Evolutionary conservation across 1,140 invertebrate species (phyloP).

Genomic region (Apocrypta bakeri): DNA sequence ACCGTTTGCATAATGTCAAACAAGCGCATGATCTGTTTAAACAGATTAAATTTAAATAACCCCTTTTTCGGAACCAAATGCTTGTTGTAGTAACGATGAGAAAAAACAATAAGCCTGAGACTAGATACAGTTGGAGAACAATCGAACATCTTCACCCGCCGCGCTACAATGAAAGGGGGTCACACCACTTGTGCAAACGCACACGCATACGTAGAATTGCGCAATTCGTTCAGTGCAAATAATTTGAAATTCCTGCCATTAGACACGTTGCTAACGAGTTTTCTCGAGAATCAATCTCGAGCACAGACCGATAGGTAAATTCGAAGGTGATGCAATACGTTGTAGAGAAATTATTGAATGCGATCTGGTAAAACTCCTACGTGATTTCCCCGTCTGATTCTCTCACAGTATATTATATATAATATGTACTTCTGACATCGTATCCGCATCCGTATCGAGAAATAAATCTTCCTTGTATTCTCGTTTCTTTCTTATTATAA

Average conservation of each 20-base stretch:
- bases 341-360: background rate
- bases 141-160: background rate
- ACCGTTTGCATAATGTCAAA: too few relatives aligned
- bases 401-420: too few relatives aligned
- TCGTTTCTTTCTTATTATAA: too few relatives aligned
- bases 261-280: too few relatives aligned
- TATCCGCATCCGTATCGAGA: too few relatives aligned
- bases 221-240: background rate
- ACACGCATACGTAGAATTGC: background rate
- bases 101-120: background rate
- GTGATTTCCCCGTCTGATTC: background rate
- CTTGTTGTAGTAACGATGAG: too few relatives aligned
- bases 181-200: background rate
- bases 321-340: background rate
- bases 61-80: too few relatives aligned
- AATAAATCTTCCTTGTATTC: too few relatives aligned
- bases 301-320: too few relatives aligned
- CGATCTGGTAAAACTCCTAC: background rate
- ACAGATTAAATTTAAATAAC: too few relatives aligned
- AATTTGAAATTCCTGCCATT: background rate
- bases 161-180: background rate
- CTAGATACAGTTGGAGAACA: background rate
- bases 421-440: too few relatives aligned
- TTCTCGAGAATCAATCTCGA: background rate
- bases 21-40: too few relatives aligned